Base-by-base conservation (phyloP, 1,140 invertebrate genomes). In the Philotrypesis tridentata region DNA sequence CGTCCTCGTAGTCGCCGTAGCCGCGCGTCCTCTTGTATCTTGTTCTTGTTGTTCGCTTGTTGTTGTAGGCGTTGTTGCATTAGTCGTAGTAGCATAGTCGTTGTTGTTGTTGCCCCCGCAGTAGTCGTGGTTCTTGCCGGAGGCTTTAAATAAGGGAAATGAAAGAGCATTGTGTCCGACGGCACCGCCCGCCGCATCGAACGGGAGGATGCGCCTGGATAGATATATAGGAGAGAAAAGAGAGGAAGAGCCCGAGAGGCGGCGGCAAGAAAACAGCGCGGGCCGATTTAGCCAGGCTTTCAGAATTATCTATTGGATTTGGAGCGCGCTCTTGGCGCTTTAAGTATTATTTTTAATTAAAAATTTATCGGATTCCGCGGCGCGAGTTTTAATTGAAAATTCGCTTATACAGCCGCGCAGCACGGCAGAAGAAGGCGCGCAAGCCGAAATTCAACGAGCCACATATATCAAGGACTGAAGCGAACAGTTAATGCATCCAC, bases 141-240 rank as follows among this genome's bases (percentile, higher is more conserved):
- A 72, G 79, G 77, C 80, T 83, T 72, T 84, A 87, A 82, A 79
- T 76, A 82, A 77, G 80, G 85, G 86, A 87, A 87, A 84, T 85
- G 85, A 84, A 86, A 85, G 83, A 85, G 82, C 82, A 88, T 87
- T 88, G 85, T 88, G 85, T 82, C 79, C 77, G 33, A 82, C 73
- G 80, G 82, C 55, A 68, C 63, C 23, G 37, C 3, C 27, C 37
- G 48, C 68, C 80, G 31, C 31, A 78, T 78, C 65, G 55, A 72
- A 78, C 67, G 23, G 25, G 21, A 72, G 67, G 55, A 82, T 78
- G 33, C 74, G 33, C 67, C 17, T 17, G 60, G 71, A 76, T 63
- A 82, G 60, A 75, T 76, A 76, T n/a, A n/a, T n/a, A n/a, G 72
- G 11, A 61, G 72, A 21, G 73, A 29, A 25, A 40, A 43, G 43